Conservation (phyloP, 1,140 invertebrate genomes). For the Heliothis virescens region DNA sequence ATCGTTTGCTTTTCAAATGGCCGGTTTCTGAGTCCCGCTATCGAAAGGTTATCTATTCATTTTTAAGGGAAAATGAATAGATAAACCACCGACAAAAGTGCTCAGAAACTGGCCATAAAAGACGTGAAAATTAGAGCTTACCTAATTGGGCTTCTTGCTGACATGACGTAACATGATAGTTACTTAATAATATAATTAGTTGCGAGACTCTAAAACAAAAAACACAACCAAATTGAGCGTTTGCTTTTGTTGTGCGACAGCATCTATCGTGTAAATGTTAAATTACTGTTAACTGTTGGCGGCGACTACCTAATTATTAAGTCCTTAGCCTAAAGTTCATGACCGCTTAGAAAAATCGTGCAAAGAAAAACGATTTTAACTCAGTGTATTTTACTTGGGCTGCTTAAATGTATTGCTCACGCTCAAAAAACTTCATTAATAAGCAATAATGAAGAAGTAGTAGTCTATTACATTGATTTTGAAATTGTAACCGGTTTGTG, state of each 20-base stretch:
- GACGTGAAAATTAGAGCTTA: constrained; percentile 3
- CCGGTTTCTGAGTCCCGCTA: too few species aligned
- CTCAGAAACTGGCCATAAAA: too few species aligned
- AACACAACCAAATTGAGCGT: not conserved
- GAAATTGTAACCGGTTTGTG: not conserved
- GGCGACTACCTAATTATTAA: not conserved
- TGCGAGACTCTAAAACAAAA: not conserved
- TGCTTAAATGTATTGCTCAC: not conserved
- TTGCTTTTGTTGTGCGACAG: not conserved
- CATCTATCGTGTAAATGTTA: not conserved
- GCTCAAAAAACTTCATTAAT: not conserved
- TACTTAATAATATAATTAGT: not conserved
- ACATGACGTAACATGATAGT: not conserved
- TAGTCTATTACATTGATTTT: not conserved
- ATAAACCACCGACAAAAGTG: too few species aligned
- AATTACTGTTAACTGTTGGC: not conserved
- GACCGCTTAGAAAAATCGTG: not conserved
- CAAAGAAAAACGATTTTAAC: not conserved
- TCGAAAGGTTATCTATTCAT: too few species aligned
- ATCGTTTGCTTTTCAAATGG: not conserved
- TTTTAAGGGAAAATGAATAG: too few species aligned
- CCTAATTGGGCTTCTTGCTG: not conserved
- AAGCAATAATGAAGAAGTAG: not conserved
- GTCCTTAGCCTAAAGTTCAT: constrained; percentile 12
- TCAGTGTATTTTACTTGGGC: not conserved